Base-by-base conservation (phyloP, 1,140 invertebrate genomes). In the Heliothis subflexa region DNA sequence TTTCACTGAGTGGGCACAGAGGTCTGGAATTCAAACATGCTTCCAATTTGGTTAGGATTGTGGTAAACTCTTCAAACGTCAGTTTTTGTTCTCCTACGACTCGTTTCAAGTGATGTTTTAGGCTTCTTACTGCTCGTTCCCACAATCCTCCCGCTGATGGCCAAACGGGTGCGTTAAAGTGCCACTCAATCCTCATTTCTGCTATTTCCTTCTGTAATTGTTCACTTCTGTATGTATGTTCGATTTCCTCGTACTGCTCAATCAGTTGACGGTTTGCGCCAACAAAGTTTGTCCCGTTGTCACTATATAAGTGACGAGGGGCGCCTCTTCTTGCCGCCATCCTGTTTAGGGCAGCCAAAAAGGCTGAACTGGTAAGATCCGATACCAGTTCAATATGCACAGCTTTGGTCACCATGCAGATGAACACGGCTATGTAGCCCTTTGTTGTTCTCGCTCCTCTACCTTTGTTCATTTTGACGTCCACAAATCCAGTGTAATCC, bases 71-170 rank as follows among this genome's bases (percentile, higher is more conserved):
- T 25, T 73, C 70, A 40, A 57, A 73, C 0, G 54, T 73, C 7
- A 73, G 21, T 45, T 57, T 59, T 47, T 73, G 70, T 11, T 57
- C 11, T 12, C 52, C 70, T 21, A 73, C 18, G 7, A 59, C 70
- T 4, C 50, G 25, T 54, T 73, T 73, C 12, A 73, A 13, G 33
- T 73, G 70, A 13, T 54, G 33, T 21, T 73, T 73, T 0, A 73
- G 14, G 21, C 70, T 73, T 5, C 16, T 14, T 3, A 54, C 50
- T 13, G 55, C 55, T 0, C 3, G 7, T 12, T 57, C 55, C 16
- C 16, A 21, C 1, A 21, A 10, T 0, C 16, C 55, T 21, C 55
- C 55, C 0, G 55, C 55, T 9, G 2, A 21, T 1, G 55, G 55
- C 55, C 55, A 57, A 10, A 2, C 2, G 3, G 55, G 55, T 5